Base-by-base conservation (phyloP, 1,140 invertebrate species). In the Chionoecetes opilio region DNA sequence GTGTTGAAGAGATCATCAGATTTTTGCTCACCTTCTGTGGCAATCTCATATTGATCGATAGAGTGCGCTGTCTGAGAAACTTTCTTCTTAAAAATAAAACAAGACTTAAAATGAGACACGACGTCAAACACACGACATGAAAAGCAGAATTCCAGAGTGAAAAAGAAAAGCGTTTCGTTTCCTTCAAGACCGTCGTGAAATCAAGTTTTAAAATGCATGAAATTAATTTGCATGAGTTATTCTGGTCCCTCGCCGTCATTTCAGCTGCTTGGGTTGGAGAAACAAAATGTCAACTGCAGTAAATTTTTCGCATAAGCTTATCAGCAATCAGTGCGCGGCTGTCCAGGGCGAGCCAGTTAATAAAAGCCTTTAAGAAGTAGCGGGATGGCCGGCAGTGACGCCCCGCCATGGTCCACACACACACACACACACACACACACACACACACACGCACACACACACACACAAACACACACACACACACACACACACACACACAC, bases 361-460 rank as follows among this genome's bases (percentile, higher is more conserved):
- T 75, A 75, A 75, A 75, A 75, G 63, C n/a, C 21, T 21, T 75
- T 26, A 75, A 17, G 63, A 75, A 2, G 63, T 26, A 75, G 32
- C 8, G 35, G 84, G 32, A 34, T 6, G 32, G 84, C 84, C 82
- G 32, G 17, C 29, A 9, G 29, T 9, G 9, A 34, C 32, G 82
- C 82, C n/a, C 82, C 82, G 82, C 82, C 82, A 9, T n/a, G 11
- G 46, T 17, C 2, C 46, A 84, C 82, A 17, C 82, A 84, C 82
- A 9, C 9, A 17, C 29, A 11, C 84, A 86, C 29, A 34, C 34
- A 38, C 84, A 86, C 84, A 86, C 84, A 86, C 84, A 86, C 84
- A 86, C 84, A 86, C 84, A 86, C 84, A 86, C 84, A 86, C 84
- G 35, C 84, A 86, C 84, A 86, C 84, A 86, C 84, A 86, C 84